Conservation (phyloP, 2,797 vertebrate genomes). For the Rhabdophis nuchalis region DNA sequence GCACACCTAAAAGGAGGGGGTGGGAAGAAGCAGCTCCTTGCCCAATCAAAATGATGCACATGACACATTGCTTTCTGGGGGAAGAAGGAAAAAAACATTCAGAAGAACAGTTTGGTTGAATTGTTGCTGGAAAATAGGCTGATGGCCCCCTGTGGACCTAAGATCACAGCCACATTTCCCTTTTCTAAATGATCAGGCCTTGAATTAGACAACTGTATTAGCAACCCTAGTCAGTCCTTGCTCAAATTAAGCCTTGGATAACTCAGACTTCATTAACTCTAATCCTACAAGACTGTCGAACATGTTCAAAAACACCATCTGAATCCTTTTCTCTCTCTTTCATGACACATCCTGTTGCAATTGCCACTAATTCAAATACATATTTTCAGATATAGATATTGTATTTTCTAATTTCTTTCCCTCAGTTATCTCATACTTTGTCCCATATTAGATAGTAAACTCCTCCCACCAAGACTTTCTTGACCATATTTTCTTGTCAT, state of each 20-base stretch:
- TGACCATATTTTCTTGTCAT: neutral
- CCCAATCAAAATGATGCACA: neutral
- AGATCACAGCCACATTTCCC: neutral
- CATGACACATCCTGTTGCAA: neutral
- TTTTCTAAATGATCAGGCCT: neutral
- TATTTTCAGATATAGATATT: neutral
- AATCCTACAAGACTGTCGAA: neutral
- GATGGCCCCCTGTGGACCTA: neutral
- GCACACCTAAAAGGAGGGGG: neutral
- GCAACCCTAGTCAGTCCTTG: neutral
- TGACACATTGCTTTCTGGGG: neutral
- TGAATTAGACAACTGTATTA: neutral
- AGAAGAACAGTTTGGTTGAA: neutral
- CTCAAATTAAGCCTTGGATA: neutral
- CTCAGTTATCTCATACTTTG: neutral
- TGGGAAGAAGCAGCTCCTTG: neutral
- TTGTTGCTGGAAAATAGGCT: neutral
- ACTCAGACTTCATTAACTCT: neutral
- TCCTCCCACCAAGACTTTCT: neutral
- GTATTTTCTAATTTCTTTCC: neutral
- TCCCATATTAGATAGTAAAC: neutral
- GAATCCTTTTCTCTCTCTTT: neutral
- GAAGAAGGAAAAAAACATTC: neutral
- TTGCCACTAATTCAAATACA: neutral
- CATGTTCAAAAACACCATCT: neutral